Evolutionary conservation across 2,113 vertebrate genomes (phyloP), one percentile per base, ranked within the genome.

Genomic region (Meles meles): DNA sequence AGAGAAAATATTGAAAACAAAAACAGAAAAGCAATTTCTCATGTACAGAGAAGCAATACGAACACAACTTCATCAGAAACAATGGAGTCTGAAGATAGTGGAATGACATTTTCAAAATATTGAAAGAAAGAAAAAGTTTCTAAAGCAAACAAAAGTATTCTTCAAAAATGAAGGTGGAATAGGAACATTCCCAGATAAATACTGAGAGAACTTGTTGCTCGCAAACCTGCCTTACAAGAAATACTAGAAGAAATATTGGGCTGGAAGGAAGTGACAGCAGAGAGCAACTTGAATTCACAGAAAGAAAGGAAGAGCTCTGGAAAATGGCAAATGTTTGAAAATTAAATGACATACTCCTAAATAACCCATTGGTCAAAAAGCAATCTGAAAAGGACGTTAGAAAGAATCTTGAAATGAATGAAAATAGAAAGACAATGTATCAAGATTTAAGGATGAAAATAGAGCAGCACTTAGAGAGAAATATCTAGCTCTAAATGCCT

Each of bases 81-180:
- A 65, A 80, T 84, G 39, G n/a, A 79, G 88, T 93, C 17, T 52
- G 14, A 92, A 83, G 82, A 21, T n/a, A 96, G 69, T 90, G 67
- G 67, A 92, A 86, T 82, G 52, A 42, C 69, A 91, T 93, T 65
- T 94, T 96, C 42, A 93, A 93, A 93, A n/a, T 44, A 10, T 55
- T 80, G n/a, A 94, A 77, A 86, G 86, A 71, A 88, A 85, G n/a
- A 67, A 86, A 94, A 76, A 71, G 27, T 34, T 0, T 77, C 61
- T 65, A 72, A 93, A 88, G 65, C 44, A 23, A 59, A n/a, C 8
- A 59, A 80, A 94, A 57, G 4, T 93, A 57, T 65, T 91, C 49
- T 72, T 92, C 10, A 88, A 85, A 90, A 61, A 88, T 49, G 34
- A 94, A 90, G 8, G 47, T 47, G 44, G 65, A 44, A 71, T 69